phyloP scores from a whole-genome alignment of 2,888 invertebrate species.

The Selenia dentaria region DNA sequence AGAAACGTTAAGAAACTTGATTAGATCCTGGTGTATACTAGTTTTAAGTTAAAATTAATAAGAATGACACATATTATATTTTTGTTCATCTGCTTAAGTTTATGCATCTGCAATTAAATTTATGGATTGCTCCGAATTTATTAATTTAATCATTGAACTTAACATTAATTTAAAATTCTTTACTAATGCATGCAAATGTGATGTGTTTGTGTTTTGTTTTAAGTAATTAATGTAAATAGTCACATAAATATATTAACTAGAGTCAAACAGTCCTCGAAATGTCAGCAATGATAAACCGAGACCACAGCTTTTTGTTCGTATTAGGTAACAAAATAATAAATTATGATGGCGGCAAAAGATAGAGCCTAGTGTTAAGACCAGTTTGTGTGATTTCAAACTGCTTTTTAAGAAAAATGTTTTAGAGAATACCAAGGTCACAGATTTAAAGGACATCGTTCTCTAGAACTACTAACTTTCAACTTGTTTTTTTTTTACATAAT shows the following conservation, averaged over 20 bases:
- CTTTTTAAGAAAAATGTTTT: not conserved
- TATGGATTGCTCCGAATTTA: not conserved
- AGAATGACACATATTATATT: no score
- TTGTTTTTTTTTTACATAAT: no score
- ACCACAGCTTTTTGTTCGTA: slow-evolving; percentile 4
- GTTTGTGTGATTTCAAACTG: slow-evolving; percentile 2
- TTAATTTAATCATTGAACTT: not conserved
- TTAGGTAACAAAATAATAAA: slow-evolving; percentile 4
- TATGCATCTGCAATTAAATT: no score
- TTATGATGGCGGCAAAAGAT: slow-evolving; percentile 17
- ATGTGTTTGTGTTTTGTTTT: not conserved
- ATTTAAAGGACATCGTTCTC: not conserved
- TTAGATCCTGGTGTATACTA: no score
- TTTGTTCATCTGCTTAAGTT: no score
- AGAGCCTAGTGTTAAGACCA: slow-evolving; percentile 8
- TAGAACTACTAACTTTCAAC: not conserved
- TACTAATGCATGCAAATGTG: not conserved
- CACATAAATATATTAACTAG: not conserved
- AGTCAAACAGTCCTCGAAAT: slow-evolving; percentile 9
- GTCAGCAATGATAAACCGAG: slow-evolving; percentile 8
- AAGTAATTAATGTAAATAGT: slow-evolving; percentile 1
- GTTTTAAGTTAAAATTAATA: no score
- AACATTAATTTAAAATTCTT: not conserved
- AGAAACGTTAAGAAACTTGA: no score
- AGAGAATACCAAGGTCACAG: not conserved